Evolutionary conservation across 2,888 invertebrate species (phyloP).

Genomic region (Drosophila dives): DNA sequence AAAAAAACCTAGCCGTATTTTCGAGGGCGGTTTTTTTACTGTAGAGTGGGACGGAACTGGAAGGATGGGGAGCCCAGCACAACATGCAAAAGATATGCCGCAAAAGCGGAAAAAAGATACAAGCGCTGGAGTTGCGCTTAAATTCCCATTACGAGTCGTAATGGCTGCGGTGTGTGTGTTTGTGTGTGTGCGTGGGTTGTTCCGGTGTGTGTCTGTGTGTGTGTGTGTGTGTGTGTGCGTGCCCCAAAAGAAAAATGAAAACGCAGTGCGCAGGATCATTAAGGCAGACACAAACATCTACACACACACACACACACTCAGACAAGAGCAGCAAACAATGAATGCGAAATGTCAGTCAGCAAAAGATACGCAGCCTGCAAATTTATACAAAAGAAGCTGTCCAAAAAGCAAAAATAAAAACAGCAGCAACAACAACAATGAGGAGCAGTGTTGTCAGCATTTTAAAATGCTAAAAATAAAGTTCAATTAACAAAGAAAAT

Average conservation of each 20-base stretch:
- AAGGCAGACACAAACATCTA: conserved; percentile 59
- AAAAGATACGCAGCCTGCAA: conserved; percentile 65
- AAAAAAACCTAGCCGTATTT: conserved; percentile 4
- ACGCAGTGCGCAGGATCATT: conserved; percentile 82
- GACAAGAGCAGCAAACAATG: conserved; percentile 46
- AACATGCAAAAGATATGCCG: conserved; percentile 79
- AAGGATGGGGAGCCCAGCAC: conserved; percentile 43
- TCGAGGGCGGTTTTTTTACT: conserved; percentile 18
- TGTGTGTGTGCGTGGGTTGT: conserved; percentile 11
- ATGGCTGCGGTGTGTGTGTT: conserved; percentile 72
- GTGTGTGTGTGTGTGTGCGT: conserved; percentile 27
- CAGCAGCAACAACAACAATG: conserved; percentile 25
- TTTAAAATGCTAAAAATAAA: not conserved
- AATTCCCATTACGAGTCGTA: conserved; percentile 82
- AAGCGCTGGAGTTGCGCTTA: conserved; percentile 70
- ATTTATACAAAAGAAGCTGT: conserved; percentile 70
- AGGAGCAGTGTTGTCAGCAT: not conserved
- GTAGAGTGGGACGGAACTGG: not conserved
- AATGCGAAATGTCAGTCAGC: conserved; percentile 72
- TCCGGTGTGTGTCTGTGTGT: conserved; percentile 21
- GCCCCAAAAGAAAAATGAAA: conserved; percentile 69
- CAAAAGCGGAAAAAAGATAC: conserved; percentile 72
- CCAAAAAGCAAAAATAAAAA: conserved; percentile 47
- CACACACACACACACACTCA: conserved; percentile 34
- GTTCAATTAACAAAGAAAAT: not conserved